phyloP scores from a whole-genome alignment of 1,140 invertebrate species.

The Brachionus koreanus region DNA sequence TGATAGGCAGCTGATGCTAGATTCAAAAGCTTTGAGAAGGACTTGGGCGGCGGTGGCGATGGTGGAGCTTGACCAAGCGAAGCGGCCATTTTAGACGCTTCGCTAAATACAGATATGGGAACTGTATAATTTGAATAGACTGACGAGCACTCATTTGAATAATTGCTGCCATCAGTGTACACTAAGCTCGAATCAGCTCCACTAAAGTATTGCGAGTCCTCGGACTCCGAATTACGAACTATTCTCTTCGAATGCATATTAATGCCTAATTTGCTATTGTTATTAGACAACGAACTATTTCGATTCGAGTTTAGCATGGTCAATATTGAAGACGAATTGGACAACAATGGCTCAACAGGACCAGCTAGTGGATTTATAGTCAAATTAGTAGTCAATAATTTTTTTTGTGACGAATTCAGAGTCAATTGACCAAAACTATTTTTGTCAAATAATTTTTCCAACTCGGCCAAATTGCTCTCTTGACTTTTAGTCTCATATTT shows the following conservation, averaged over 20 bases:
- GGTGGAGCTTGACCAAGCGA: constrained; percentile 6
- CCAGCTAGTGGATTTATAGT: neutral
- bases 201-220: constrained; percentile 43
- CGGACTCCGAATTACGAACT: constrained; percentile 8
- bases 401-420: neutral
- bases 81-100: constrained; percentile 36
- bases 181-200: constrained; percentile 40
- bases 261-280: neutral
- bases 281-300: neutral
- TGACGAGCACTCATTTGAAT: constrained; percentile 14
- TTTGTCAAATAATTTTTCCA: constrained; percentile 20
- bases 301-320: neutral
- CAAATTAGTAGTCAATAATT: constrained; percentile 4
- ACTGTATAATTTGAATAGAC: constrained; percentile 34
- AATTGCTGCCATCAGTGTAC: neutral
- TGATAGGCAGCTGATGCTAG: constrained; percentile 38
- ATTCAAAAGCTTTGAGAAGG: constrained; percentile 34
- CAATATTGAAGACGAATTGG: constrained; percentile 3
- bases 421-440: constrained; percentile 14
- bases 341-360: neutral
- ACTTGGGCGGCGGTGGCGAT: constrained; percentile 32
- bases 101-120: neutral
- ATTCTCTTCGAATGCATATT: neutral
- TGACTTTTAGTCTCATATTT: constrained; percentile 17
- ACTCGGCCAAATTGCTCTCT: neutral